Conservation (phyloP, 2,113 vertebrate genomes). For the Brachyistius frenatus region DNA sequence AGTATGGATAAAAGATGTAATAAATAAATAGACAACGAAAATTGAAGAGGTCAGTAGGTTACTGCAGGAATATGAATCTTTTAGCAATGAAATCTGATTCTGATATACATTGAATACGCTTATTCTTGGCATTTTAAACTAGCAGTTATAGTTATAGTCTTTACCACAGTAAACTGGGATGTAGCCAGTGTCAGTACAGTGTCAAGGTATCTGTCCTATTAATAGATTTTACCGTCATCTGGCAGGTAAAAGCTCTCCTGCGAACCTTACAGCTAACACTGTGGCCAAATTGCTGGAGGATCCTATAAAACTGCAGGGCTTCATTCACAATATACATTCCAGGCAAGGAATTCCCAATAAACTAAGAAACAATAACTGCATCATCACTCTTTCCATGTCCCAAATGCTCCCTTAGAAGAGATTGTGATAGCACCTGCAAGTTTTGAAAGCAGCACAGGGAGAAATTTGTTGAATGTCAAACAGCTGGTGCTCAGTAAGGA, state of each 20-base stretch:
- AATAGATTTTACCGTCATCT: not conserved
- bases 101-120: no score
- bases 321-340: slow-evolving; percentile 8
- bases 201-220: no score
- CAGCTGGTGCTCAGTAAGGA: slow-evolving; percentile 62
- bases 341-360: slow-evolving; percentile 46
- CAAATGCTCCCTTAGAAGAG: slow-evolving; percentile 48
- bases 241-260: not conserved
- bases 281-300: slow-evolving; percentile 24
- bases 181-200: not conserved
- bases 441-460: slow-evolving; percentile 62
- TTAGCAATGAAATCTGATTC: no score
- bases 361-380: slow-evolving; percentile 39
- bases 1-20: no score
- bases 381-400: slow-evolving; percentile 47
- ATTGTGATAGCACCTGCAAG: slow-evolving; percentile 56
- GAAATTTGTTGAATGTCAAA: slow-evolving; percentile 71
- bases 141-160: no score
- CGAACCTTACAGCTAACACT: slow-evolving; percentile 2
- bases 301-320: slow-evolving; percentile 7
- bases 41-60: no score
- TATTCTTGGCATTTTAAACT: no score
- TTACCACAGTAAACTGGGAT: not conserved
- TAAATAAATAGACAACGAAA: no score
- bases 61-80: no score